These are phyloP conservation scores for Chironex yamaguchii DNA, from an alignment of 30 jellyfish, hydroid and myxozoan species.

Conservation along the genomic window DNA sequence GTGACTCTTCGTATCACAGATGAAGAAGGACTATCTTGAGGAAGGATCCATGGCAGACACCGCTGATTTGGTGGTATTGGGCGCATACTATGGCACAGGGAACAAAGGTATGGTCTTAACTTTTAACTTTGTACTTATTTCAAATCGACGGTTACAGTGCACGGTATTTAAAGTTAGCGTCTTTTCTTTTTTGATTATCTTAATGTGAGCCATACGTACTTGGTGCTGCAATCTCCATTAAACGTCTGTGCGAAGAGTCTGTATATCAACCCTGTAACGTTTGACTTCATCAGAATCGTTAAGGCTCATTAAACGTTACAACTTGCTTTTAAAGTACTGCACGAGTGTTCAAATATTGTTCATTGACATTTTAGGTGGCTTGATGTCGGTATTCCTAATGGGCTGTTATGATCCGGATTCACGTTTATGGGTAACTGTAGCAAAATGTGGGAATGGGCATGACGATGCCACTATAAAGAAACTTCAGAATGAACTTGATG, in stretches of 20 bases:
- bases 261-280: too few relatives aligned
- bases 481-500: slow-evolving; percentile 74
- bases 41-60: slow-evolving; percentile 97
- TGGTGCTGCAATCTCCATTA: not conserved
- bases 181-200: too few relatives aligned
- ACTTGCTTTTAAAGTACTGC: not conserved
- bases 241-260: too few relatives aligned
- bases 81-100: slow-evolving; percentile 95
- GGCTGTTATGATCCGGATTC: slow-evolving; percentile 80
- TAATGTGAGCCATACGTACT: too few relatives aligned
- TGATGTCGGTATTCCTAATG: slow-evolving; percentile 95
- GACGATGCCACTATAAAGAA: slow-evolving; percentile 77
- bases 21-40: slow-evolving; percentile 85
- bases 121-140: too few relatives aligned
- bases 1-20: slow-evolving; percentile 58
- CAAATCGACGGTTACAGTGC: too few relatives aligned
- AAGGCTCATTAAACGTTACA: not conserved
- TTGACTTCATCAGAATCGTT: not conserved
- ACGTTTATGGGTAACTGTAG: slow-evolving; percentile 88
- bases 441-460: slow-evolving; percentile 96
- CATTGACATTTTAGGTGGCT: slow-evolving; percentile 76
- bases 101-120: slow-evolving; percentile 95
- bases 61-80: slow-evolving; percentile 90
- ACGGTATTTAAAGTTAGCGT: too few relatives aligned
- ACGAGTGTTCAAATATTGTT: not conserved